Percentiles rank a stretch among this genome's conserved stretches.
These are phyloP conservation scores for Ennomos quercinarius DNA, from an alignment of 2,888 invertebrate species.

Conservation along the genomic window DNA sequence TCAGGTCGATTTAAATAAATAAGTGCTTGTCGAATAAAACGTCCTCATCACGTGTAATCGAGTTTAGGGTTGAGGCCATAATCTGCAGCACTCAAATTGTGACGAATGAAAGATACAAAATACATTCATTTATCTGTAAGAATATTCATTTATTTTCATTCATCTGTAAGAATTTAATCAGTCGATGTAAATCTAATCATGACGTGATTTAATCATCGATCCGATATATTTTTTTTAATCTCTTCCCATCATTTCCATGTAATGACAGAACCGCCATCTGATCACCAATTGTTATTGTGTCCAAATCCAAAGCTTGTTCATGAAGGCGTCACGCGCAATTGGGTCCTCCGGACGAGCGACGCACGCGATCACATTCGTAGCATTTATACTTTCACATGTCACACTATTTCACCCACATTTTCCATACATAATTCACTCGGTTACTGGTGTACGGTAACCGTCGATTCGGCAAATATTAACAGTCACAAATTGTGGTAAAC, in stretches of 20 bases:
- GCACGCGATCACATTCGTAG: constrained; percentile 47
- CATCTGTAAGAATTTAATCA: neutral
- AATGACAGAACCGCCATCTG: constrained; percentile 38
- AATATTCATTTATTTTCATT: neutral
- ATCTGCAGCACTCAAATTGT: too few relatives aligned
- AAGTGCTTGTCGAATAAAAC: constrained; percentile 2
- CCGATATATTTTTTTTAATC: constrained; percentile 23
- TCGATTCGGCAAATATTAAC: constrained; percentile 26
- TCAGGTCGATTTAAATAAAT: constrained; percentile 19
- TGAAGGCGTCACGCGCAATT: constrained; percentile 66
- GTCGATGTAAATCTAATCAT: constrained; percentile 6
- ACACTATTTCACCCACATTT: constrained; percentile 69
- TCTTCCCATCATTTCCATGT: constrained; percentile 30
- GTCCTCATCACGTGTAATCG: too few relatives aligned
- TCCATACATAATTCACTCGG: constrained; percentile 48
- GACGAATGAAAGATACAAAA: too few relatives aligned
- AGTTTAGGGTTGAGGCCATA: too few relatives aligned
- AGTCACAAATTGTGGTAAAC: constrained; percentile 11
- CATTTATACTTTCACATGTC: constrained; percentile 71
- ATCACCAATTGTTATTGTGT: constrained; percentile 44
- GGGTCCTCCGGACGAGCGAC: constrained; percentile 52
- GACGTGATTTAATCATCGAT: neutral
- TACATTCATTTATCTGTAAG: too few relatives aligned
- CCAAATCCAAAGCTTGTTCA: constrained; percentile 43
- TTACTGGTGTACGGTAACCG: constrained; percentile 39